These are phyloP conservation scores for Spisula subtruncata DNA, from an alignment of 2,888 invertebrate species.

Conservation along the genomic window DNA sequence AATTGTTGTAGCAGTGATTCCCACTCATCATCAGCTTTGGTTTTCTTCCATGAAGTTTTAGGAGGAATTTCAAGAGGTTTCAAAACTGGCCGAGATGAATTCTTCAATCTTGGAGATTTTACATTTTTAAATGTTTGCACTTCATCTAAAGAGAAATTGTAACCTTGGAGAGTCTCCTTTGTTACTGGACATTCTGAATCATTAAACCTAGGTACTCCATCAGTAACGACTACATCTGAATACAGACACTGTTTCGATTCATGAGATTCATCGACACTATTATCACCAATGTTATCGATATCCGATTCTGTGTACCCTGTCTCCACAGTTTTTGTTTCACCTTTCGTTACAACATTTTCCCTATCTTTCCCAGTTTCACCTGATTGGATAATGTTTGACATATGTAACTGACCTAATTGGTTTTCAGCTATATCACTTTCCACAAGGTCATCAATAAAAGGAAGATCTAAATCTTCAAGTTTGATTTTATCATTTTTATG, in stretches of 20 bases:
- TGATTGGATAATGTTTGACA: conserved; percentile 45
- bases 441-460: conserved; percentile 66
- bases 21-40: conserved; percentile 67
- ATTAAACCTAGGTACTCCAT: conserved; percentile 32
- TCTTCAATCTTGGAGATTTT: conserved; percentile 17
- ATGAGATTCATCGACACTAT: not conserved
- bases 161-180: not conserved
- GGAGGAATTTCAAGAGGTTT: conserved; percentile 67
- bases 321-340: not conserved
- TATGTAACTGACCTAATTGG: conserved; percentile 57
- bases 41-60: conserved; percentile 48
- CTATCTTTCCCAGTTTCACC: conserved; percentile 26
- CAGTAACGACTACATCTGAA: conserved; percentile 46
- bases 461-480: conserved; percentile 66
- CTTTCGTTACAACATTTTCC: not conserved
- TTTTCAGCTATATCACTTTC: conserved; percentile 62
- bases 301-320: not conserved
- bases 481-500: conserved; percentile 60
- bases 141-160: conserved; percentile 23
- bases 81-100: conserved; percentile 49
- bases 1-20: conserved; percentile 63
- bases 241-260: conserved; percentile 21
- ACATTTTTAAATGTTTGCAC: not conserved
- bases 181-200: conserved; percentile 22
- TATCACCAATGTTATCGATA: conserved; percentile 18